phyloP scores from a whole-genome alignment of 2,113 vertebrate species.

The Acrocephalus arundinaceus region DNA sequence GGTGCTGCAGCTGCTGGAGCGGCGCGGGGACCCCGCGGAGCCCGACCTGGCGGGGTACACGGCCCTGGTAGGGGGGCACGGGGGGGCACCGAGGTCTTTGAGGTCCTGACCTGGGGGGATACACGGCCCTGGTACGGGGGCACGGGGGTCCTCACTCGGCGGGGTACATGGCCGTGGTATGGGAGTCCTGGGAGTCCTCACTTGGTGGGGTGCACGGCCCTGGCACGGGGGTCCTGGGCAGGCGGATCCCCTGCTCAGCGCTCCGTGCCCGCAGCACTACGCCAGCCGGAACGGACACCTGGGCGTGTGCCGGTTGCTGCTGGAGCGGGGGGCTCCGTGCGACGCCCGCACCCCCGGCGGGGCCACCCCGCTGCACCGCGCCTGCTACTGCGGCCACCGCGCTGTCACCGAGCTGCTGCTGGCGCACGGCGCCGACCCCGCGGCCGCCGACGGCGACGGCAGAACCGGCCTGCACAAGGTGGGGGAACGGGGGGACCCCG shows the following conservation, averaged over 20 bases:
- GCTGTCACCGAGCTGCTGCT: conserved; percentile 80
- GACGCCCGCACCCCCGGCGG: conserved; percentile 84
- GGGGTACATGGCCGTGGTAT: conserved; percentile 79
- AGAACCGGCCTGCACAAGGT: conserved; percentile 87
- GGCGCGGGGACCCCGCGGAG: conserved; percentile 76
- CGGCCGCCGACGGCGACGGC: conserved; percentile 78
- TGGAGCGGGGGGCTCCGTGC: conserved; percentile 71
- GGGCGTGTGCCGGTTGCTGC: conserved; percentile 74
- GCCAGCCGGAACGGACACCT: conserved; percentile 86
- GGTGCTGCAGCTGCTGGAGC: conserved; percentile 78
- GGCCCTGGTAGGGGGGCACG: conserved; percentile 79
- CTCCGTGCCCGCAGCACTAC: conserved; percentile 79
- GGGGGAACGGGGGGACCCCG: rapidly evolving
- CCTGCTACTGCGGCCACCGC: conserved; percentile 86
- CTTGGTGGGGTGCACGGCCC: not conserved
- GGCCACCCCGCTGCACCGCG: conserved; percentile 86
- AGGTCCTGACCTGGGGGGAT: conserved; percentile 63
- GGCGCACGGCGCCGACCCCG: conserved; percentile 76
- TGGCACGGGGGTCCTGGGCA: too few species aligned
- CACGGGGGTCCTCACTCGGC: conserved; percentile 63
- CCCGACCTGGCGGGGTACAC: conserved; percentile 85
- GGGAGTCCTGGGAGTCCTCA: too few species aligned
- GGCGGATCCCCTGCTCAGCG: not conserved
- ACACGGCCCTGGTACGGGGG: too few species aligned
- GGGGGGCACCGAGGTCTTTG: too few species aligned